These are phyloP conservation scores for Hippocampus zosterae DNA, from an alignment of 2,113 vertebrate species.

Conservation along the genomic window DNA sequence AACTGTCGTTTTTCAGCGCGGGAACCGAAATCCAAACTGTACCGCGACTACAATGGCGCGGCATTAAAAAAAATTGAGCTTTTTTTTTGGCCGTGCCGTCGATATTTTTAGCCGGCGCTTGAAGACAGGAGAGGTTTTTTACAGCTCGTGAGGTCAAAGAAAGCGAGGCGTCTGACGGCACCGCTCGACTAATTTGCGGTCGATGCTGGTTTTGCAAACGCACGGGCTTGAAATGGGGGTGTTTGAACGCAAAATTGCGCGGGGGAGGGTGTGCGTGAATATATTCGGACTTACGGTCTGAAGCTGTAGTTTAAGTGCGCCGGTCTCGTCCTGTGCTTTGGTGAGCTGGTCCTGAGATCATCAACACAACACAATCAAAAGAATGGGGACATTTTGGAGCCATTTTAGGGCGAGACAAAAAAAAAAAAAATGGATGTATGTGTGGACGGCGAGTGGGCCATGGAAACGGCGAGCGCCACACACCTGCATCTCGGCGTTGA, in stretches of 20 bases:
- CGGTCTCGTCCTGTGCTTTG: slow-evolving; percentile 83
- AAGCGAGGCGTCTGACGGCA: neutral
- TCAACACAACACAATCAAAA: neutral
- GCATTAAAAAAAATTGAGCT: neutral
- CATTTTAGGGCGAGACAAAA: too few species aligned
- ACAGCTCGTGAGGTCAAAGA: neutral
- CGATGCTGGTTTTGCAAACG: neutral
- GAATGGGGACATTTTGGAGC: too few species aligned
- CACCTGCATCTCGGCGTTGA: slow-evolving; percentile 88
- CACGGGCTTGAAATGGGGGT: neutral
- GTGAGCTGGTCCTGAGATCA: slow-evolving; percentile 78
- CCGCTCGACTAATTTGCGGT: neutral
- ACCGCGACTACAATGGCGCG: neutral
- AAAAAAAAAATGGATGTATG: too few species aligned
- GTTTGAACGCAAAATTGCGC: neutral
- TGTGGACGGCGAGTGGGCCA: too few species aligned
- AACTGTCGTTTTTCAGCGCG: too few species aligned
- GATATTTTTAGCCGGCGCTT: slow-evolving; percentile 6
- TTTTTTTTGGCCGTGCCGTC: neutral
- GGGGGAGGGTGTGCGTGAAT: neutral
- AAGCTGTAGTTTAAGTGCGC: slow-evolving; percentile 80
- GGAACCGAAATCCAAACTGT: too few species aligned
- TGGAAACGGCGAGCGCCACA: neutral
- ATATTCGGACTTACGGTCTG: slow-evolving; percentile 76
- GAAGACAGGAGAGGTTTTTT: neutral